Evolutionary conservation across 2,797 vertebrate genomes (phyloP), one percentile per base, ranked within the genome.

Genomic region (Sebastes hubbsi): DNA sequence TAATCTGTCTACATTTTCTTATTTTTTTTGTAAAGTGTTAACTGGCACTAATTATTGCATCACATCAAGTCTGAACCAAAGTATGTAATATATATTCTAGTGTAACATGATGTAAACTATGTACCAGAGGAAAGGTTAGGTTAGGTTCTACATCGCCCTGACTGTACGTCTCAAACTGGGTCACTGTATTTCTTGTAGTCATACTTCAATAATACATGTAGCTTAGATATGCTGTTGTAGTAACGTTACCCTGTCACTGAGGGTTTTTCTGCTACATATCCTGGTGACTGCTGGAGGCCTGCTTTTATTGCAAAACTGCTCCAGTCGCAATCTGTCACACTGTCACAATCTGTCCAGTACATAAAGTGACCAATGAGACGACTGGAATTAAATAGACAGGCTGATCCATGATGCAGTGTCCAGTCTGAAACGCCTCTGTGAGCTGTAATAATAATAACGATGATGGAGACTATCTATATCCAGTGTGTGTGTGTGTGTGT

Each of bases 241-340:
- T 29, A 6, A 18, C 46, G 18, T 18, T 49, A 8, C 18, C 20
- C 46, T 52, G 46, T 10, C 4, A 59, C 10, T 11, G 9, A 13
- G 5, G 3, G 5, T 0, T 4, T 4, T 24, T 42, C 52, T 2
- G 14, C 16, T 62, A 34, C 18, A 58, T 72, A 5, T 38, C 27
- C 8, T 24, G 29, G 27, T 18, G 18, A 16, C 60, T 62, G 22
- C 12, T 30, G 54, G 46, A 36, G 58, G 69, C 77, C 65, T 63
- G 59, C 9, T 25, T 30, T 18, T 81, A 72, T 90, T 92, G 85
- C 78, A 81, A 87, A 87, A 90, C 68, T 16, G 13, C 71, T 25
- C 13, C 32, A 38, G 71, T 63, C 67, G 30, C 55, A 25, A 25
- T 25, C 25, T 25, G 25, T 25, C 25, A 34, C 36, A 38, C 12